Percentiles rank a stretch among this genome's conserved stretches.
phyloP scores from a whole-genome alignment of 1,140 invertebrate genomes.

The Zaprionus ornatus region DNA sequence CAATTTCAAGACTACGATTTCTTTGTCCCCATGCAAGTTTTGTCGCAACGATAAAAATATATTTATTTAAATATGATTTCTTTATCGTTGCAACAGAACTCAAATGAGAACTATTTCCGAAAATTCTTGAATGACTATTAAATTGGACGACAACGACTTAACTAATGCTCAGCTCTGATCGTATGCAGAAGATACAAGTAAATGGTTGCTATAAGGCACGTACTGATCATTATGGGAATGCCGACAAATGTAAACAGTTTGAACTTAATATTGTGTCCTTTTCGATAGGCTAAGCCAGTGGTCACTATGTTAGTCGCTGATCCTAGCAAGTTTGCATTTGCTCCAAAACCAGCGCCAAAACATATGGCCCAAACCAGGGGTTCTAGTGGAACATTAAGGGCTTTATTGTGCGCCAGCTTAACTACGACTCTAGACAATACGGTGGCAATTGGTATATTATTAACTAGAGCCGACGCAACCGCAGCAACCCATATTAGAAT shows the following conservation, averaged over 20 bases:
- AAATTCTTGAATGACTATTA: background rate
- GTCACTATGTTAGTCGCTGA: conserved; percentile 91
- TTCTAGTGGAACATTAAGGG: conserved; percentile 86
- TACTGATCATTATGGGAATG: conserved; percentile 90
- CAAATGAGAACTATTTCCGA: background rate
- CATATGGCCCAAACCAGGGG: conserved; percentile 90
- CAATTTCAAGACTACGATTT: background rate
- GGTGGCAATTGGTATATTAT: conserved; percentile 91
- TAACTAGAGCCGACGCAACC: conserved; percentile 89
- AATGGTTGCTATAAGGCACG: conserved; percentile 85
- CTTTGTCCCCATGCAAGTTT: background rate
- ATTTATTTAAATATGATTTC: too few relatives aligned
- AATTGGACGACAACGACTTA: background rate
- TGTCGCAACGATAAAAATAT: background rate
- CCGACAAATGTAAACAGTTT: conserved; percentile 85
- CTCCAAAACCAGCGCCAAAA: conserved; percentile 91
- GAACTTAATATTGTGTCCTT: conserved; percentile 91
- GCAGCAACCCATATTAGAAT: conserved; percentile 90
- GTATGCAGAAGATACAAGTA: conserved; percentile 89
- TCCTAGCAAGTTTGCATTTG: conserved; percentile 91
- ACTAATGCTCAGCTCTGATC: conserved; percentile 85
- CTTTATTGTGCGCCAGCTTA: conserved; percentile 85
- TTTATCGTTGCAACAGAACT: background rate
- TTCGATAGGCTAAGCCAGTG: conserved; percentile 91
- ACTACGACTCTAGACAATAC: conserved; percentile 90